phyloP scores from a whole-genome alignment of 2,888 invertebrate genomes.

The Caenorhabditis afra region DNA sequence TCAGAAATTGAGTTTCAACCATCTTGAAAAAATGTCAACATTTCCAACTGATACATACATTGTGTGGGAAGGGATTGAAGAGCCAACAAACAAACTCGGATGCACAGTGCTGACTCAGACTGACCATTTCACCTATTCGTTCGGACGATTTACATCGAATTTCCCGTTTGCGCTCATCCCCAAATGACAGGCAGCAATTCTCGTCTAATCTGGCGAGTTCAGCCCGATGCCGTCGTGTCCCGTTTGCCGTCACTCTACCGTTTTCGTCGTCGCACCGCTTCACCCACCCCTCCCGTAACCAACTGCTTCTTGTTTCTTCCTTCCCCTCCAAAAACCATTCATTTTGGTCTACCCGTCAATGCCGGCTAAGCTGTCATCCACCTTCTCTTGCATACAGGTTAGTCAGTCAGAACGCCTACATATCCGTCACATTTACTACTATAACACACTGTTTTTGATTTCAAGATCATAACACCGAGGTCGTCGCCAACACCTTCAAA shows the following conservation, averaged over 20 bases:
- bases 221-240: conserved; percentile 46
- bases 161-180: conserved; percentile 50
- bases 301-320: conserved; percentile 16
- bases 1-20: conserved; percentile 33
- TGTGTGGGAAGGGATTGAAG: conserved; percentile 1
- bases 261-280: conserved; percentile 21
- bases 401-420: not conserved
- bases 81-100: not conserved
- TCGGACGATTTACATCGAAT: conserved; percentile 5
- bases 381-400: conserved; percentile 57
- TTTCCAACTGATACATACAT: conserved; percentile 14
- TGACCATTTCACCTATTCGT: not conserved
- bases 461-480: conserved; percentile 57
- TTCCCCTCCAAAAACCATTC: conserved; percentile 24
- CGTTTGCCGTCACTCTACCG: conserved; percentile 30
- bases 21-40: conserved; percentile 41
- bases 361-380: conserved; percentile 37
- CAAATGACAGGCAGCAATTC: conserved; percentile 46
- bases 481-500: conserved; percentile 48
- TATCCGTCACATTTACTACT: not conserved
- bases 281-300: not conserved
- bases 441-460: not conserved
- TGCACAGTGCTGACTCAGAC: not conserved
- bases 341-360: conserved; percentile 8
- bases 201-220: conserved; percentile 49